These are phyloP conservation scores for Ammodramus savannarum DNA, from an alignment of 2,113 vertebrate species.

Conservation along the genomic window DNA sequence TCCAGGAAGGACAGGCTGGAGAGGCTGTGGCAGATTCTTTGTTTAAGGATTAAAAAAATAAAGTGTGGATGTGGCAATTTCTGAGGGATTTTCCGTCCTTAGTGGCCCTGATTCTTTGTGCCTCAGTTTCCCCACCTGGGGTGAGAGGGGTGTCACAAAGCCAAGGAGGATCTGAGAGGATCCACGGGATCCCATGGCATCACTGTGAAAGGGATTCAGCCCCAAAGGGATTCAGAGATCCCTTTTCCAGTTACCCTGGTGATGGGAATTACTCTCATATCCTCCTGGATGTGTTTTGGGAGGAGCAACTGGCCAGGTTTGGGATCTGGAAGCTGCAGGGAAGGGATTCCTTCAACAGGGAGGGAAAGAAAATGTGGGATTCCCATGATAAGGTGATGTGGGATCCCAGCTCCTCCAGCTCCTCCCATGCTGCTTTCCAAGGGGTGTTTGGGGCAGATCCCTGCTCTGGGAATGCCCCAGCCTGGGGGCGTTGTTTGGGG, in stretches of 20 bases:
- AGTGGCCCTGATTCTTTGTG: neutral
- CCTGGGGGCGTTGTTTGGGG: neutral
- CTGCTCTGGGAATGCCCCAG: neutral
- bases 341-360: neutral
- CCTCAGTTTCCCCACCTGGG: neutral
- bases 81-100: neutral
- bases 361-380: neutral
- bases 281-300: accelerated
- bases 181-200: neutral
- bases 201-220: neutral
- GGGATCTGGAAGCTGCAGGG: neutral
- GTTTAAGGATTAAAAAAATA: accelerated
- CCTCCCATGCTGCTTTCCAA: neutral
- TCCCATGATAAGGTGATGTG: neutral
- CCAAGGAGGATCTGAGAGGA: neutral
- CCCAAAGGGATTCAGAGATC: no score
- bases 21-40: neutral
- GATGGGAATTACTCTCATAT: neutral
- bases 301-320: neutral
- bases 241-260: neutral
- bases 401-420: neutral
- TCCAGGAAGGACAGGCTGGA: neutral
- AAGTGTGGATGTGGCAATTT: neutral
- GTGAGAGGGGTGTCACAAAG: neutral
- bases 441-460: neutral